Conservation (phyloP, 2,888 invertebrate genomes). For the Parnassius mnemosyne region DNA sequence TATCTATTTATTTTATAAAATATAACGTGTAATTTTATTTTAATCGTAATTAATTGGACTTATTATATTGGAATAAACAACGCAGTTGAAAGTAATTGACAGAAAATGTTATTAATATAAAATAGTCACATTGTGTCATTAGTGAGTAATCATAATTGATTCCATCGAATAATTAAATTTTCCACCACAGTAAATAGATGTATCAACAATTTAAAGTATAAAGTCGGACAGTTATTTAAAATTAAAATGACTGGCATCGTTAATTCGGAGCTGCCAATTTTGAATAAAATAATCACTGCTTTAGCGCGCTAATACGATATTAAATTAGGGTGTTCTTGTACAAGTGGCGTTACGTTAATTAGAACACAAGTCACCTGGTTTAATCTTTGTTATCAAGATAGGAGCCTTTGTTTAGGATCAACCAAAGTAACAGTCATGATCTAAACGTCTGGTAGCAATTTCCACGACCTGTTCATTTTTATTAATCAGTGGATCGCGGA, state of each 20-base stretch:
- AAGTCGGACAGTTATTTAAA: constrained; percentile 50
- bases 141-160: constrained; percentile 27
- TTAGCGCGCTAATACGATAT: constrained; percentile 58
- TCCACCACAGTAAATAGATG: constrained; percentile 48
- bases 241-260: constrained; percentile 54
- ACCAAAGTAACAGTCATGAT: neutral
- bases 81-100: constrained; percentile 15
- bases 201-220: constrained; percentile 51
- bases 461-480: too few relatives aligned
- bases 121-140: constrained; percentile 24
- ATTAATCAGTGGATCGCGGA: too few relatives aligned
- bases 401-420: constrained; percentile 7
- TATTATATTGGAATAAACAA: constrained; percentile 13
- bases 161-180: constrained; percentile 42
- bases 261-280: constrained; percentile 57
- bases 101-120: constrained; percentile 18
- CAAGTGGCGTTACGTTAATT: constrained; percentile 28
- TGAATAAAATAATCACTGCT: constrained; percentile 50
- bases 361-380: constrained; percentile 9
- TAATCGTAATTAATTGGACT: neutral
- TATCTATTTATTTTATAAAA: too few relatives aligned
- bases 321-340: constrained; percentile 68
- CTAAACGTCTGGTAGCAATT: neutral
- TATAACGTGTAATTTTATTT: too few relatives aligned
- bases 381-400: constrained; percentile 24